Evolutionary conservation across 2,888 invertebrate species (phyloP).

Genomic region (Rhimphoctona megacephalus): DNA sequence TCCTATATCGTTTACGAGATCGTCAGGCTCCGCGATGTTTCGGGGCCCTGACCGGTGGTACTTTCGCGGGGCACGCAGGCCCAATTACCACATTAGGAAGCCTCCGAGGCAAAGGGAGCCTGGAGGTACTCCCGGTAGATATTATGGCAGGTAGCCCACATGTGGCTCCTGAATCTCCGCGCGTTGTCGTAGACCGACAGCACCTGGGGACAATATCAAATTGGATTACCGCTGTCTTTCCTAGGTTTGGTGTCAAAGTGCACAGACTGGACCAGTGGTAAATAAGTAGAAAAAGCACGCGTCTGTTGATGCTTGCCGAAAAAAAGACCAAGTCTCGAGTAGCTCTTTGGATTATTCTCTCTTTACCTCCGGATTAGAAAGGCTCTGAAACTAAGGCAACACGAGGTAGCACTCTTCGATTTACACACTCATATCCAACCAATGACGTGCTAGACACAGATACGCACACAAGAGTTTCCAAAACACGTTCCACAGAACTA

Average conservation of each 20-base stretch:
- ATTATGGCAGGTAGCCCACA: constrained; percentile 30
- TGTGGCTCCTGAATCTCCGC: constrained; percentile 52
- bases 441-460: constrained; percentile 42
- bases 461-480: background rate
- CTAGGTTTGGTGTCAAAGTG: background rate
- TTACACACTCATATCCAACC: constrained; percentile 33
- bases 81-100: constrained; percentile 68
- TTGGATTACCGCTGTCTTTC: constrained; percentile 3
- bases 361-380: background rate
- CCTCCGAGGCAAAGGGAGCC: constrained; percentile 53
- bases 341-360: background rate
- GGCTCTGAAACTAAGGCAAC: constrained; percentile 56
- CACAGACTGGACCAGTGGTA: background rate
- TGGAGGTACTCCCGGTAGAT: background rate
- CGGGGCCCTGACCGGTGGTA: constrained; percentile 44
- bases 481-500: background rate
- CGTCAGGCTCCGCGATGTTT: background rate
- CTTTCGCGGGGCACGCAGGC: constrained; percentile 61
- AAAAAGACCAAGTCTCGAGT: background rate
- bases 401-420: constrained; percentile 17
- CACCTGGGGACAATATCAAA: background rate
- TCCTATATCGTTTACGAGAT: background rate
- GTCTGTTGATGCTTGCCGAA: background rate
- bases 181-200: constrained; percentile 10
- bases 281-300: background rate